Percentiles rank a stretch among this genome's conserved stretches.
Conservation (phyloP, 2,797 vertebrate species). For the Pseudotriccus pelzelni region DNA sequence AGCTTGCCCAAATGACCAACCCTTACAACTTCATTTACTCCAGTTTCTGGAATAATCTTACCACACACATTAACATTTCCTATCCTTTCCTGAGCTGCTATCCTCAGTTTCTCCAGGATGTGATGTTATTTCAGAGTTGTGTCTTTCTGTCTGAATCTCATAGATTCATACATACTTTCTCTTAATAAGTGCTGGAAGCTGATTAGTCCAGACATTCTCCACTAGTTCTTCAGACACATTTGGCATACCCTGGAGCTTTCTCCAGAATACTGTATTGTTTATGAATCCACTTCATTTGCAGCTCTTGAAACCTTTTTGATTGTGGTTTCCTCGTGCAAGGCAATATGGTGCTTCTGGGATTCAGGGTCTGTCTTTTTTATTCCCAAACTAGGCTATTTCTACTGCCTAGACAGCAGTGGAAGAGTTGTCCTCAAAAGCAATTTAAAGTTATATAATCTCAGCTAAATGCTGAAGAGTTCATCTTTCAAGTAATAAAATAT, state of each 20-base stretch:
- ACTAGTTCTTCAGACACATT: not conserved
- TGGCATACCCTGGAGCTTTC: not conserved
- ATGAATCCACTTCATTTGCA: not conserved
- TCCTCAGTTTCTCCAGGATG: not conserved
- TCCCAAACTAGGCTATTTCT: not conserved
- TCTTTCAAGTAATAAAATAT: slow-evolving; percentile 17
- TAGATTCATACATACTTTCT: not conserved
- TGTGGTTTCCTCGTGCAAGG: not conserved
- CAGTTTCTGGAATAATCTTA: not conserved
- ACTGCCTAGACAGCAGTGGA: not conserved
- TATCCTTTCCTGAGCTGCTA: not conserved
- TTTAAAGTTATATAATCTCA: not conserved
- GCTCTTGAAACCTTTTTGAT: not conserved
- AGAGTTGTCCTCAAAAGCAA: not conserved
- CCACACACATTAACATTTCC: not conserved
- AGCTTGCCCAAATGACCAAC: not conserved
- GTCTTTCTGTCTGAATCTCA: not conserved
- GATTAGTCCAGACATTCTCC: not conserved
- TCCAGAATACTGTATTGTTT: not conserved
- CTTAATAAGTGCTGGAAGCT: not conserved
- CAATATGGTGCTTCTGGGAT: not conserved
- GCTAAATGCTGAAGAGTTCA: not conserved
- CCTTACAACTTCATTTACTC: not conserved
- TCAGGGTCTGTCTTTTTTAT: not conserved
- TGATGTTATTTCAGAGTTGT: not conserved